phyloP scores from a whole-genome alignment of 2,888 invertebrate genomes.

The Corythucha ciliata region DNA sequence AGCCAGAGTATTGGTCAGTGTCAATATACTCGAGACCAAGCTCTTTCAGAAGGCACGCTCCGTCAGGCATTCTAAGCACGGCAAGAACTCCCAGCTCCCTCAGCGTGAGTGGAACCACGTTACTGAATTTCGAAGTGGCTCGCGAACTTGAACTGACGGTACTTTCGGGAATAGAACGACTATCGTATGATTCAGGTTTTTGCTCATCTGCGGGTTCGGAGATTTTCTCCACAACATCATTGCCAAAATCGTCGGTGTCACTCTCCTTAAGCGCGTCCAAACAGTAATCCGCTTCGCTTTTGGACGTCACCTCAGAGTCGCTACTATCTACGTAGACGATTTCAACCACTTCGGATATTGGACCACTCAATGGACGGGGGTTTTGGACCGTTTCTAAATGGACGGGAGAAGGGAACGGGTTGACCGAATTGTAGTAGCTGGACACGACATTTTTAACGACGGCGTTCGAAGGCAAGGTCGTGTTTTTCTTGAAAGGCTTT shows the following conservation, averaged over 20 bases:
- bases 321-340: conserved; percentile 30
- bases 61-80: conserved; percentile 18
- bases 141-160: too few species aligned
- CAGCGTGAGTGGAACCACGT: conserved; percentile 4
- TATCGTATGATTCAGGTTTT: too few species aligned
- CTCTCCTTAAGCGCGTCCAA: too few species aligned
- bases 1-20: conserved; percentile 22
- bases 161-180: too few species aligned
- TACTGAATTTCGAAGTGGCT: conserved; percentile 2
- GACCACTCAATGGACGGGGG: background rate
- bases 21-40: conserved; percentile 21
- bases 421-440: conserved; percentile 18
- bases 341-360: conserved; percentile 22
- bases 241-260: conserved; percentile 15
- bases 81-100: conserved; percentile 20
- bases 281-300: conserved; percentile 17
- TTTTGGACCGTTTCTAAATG: conserved; percentile 15
- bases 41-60: conserved; percentile 15
- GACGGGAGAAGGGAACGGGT: background rate
- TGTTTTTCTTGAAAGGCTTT: background rate
- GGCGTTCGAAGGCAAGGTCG: background rate
- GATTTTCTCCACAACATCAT: too few species aligned
- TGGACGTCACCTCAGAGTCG: conserved; percentile 26
- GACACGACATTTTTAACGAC: conserved; percentile 24
- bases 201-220: too few species aligned